Conservation (phyloP, 2,888 invertebrate species). For the Rhingia rostrata region DNA sequence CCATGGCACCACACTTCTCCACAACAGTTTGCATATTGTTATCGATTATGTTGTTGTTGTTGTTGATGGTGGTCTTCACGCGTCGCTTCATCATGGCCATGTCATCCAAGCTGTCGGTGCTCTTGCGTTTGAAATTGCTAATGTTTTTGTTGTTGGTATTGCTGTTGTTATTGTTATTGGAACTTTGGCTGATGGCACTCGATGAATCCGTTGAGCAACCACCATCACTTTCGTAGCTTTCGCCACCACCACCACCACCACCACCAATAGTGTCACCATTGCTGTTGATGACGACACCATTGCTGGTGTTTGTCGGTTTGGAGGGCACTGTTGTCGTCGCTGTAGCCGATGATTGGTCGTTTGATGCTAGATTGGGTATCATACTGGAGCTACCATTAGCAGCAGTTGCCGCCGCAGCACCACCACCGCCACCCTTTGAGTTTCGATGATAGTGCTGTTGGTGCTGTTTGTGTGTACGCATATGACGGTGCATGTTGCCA, state of each 20-base stretch:
- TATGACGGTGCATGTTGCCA: slow-evolving; percentile 93
- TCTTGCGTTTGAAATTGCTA: slow-evolving; percentile 78
- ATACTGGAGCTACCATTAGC: slow-evolving; percentile 59
- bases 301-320: slow-evolving; percentile 58
- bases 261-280: slow-evolving; percentile 76
- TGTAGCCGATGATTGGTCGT: slow-evolving; percentile 55
- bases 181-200: slow-evolving; percentile 81
- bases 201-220: slow-evolving; percentile 84
- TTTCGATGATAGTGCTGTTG: slow-evolving; percentile 80
- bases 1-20: slow-evolving; percentile 49
- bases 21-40: slow-evolving; percentile 65
- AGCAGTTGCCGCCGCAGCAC: slow-evolving; percentile 57
- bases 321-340: slow-evolving; percentile 48
- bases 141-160: slow-evolving; percentile 80
- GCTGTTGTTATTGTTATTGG: slow-evolving; percentile 81
- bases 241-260: slow-evolving; percentile 78
- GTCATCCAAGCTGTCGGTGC: slow-evolving; percentile 78
- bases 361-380: slow-evolving; percentile 54
- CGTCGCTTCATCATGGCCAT: slow-evolving; percentile 78
- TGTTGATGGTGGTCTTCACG: slow-evolving; percentile 80
- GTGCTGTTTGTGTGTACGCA: slow-evolving; percentile 87
- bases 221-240: slow-evolving; percentile 86
- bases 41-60: slow-evolving; percentile 74
- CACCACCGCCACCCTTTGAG: slow-evolving; percentile 74
- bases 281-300: slow-evolving; percentile 76